A percentile compares a stretch with the other conserved stretches of the same genome.
Evolutionary conservation across 1,140 invertebrate genomes (phyloP).

Genomic region (Drosophila guanche): DNA sequence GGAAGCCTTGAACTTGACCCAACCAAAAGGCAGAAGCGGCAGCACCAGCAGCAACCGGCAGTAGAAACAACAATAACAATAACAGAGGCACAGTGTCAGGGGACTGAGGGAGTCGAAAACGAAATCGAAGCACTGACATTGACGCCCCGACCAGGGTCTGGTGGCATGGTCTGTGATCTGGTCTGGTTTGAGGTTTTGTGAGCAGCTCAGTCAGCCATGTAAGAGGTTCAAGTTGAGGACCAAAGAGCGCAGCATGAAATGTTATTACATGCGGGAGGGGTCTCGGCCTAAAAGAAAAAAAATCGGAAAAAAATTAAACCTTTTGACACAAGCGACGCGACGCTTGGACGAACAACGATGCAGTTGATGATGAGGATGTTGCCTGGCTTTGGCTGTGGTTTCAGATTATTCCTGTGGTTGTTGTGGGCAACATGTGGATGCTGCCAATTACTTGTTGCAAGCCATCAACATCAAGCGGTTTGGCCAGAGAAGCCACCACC

Average conservation of each 20-base stretch:
- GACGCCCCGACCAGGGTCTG: conserved; percentile 54
- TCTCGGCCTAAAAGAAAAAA: conserved; percentile 22
- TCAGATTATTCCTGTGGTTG: conserved; percentile 27
- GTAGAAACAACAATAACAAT: conserved; percentile 61
- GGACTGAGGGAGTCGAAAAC: conserved; percentile 56
- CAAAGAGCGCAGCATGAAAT: conserved; percentile 74
- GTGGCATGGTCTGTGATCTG: not conserved
- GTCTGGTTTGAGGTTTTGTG: conserved; percentile 23
- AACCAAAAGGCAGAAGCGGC: conserved; percentile 42
- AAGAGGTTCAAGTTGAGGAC: conserved; percentile 72
- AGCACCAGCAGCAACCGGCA: conserved; percentile 27
- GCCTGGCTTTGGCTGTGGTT: not conserved
- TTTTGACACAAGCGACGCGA: conserved; percentile 78
- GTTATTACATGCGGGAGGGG: conserved; percentile 68
- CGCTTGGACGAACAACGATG: conserved; percentile 64
- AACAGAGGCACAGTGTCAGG: conserved; percentile 43
- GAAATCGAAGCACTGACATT: conserved; percentile 74
- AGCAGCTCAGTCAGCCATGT: conserved; percentile 62
- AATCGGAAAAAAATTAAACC: conserved; percentile 69
- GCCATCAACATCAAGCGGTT: conserved; percentile 83
- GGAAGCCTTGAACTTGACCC: conserved; percentile 81
- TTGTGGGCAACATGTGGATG: conserved; percentile 68
- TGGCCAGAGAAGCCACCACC: conserved; percentile 64
- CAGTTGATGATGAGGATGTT: conserved; percentile 48
- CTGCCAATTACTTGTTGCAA: conserved; percentile 83